Base-by-base conservation (phyloP, 2,797 vertebrate species). In the Coendou prehensilis region DNA sequence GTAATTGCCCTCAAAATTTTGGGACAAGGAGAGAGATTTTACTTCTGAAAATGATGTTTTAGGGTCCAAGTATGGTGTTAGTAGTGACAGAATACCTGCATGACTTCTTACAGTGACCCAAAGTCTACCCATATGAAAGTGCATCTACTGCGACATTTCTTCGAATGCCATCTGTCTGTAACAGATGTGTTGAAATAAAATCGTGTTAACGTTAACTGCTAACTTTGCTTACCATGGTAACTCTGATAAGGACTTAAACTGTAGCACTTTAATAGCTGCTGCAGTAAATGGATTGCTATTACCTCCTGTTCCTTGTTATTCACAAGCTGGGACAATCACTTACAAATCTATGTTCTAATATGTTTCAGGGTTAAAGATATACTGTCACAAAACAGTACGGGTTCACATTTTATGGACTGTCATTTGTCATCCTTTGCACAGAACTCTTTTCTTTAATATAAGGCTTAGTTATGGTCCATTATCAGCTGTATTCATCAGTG, bases 171-270 rank as follows among this genome's bases (percentile, higher is more conserved):
- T 47, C 33, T 57, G 17, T 33, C 47, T 33, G 22, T 56, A 78
- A 15, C 33, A 84, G 8, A 84, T 64, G 9, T 10, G 26, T 37
- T 75, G 50, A 75, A 73, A 9, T 85, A 75, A 75, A 88, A 50
- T 17, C 82, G 8, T 85, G n/a, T 50, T 83, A 78, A 52, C 52
- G 9, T 28, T n/a, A 50, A 89, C 33, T 87, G 23, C 13, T 45
- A 50, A 91, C 28, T 89, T 50, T 64, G 52, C 57, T 92, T 86
- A 57, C 79, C 20, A 87, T 4, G 81, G 52, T 78, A 67, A 82
- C 28, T 93, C 59, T 93, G 47, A 87, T 57, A 81, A 93, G 54
- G 56, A 67, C 20, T 63, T 95, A 80, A 47, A 59, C 13, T 54
- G 9, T 30, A 76, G 9, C 47, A 37, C 92, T 84, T 79, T 63